Conservation (phyloP, 2,888 invertebrate genomes). For the Sicus ferrugineus region DNA sequence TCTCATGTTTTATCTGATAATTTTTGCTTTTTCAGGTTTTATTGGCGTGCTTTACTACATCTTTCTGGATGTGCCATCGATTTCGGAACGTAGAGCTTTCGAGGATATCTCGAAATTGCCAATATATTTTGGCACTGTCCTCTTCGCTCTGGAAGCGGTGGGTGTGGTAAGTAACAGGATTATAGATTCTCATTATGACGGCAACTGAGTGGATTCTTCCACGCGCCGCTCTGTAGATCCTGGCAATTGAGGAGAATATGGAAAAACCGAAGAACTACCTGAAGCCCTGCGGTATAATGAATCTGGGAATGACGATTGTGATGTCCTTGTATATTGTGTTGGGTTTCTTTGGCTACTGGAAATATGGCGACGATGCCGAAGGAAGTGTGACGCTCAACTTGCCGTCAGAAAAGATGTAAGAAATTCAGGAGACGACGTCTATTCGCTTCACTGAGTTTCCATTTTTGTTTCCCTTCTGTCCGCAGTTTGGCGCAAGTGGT, state of each 20-base stretch:
- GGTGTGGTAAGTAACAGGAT: constrained; percentile 73
- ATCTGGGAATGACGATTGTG: constrained; percentile 89
- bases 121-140: constrained; percentile 90
- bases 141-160: constrained; percentile 89
- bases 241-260: constrained; percentile 98
- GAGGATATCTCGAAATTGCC: constrained; percentile 72
- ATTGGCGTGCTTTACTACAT: constrained; percentile 86
- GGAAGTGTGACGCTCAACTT: constrained; percentile 92
- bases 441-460: too few species aligned
- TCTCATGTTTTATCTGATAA: neutral
- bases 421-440: constrained; percentile 40
- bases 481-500: constrained; percentile 77
- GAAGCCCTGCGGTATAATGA: constrained; percentile 89
- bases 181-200: neutral
- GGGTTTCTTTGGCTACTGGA: constrained; percentile 93
- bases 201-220: too few species aligned
- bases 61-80: constrained; percentile 71
- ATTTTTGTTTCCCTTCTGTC: too few species aligned
- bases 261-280: constrained; percentile 87
- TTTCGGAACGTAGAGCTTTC: constrained; percentile 63
- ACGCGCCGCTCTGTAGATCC: constrained; percentile 79
- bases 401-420: constrained; percentile 75
- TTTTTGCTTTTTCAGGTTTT: constrained; percentile 64
- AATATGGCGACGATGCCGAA: constrained; percentile 77
- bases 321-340: constrained; percentile 82